Evolutionary conservation across 2,888 invertebrate genomes (phyloP).

Genomic region (Drosophila aldrichi): DNA sequence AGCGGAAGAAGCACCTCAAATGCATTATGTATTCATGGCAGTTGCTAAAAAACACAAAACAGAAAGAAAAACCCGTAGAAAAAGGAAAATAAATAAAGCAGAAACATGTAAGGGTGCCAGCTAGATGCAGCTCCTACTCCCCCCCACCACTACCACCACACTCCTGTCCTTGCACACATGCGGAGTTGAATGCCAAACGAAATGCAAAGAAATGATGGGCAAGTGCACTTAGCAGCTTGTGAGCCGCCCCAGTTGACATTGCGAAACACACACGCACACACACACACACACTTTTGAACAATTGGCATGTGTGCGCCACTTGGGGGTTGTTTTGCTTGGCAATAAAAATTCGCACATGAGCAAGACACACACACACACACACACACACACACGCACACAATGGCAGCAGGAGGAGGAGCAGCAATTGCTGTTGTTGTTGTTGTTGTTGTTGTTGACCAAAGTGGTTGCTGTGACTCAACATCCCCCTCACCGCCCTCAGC

Average conservation of each 20-base stretch:
- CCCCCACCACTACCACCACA: conserved; percentile 3
- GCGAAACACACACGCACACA: conserved; percentile 42
- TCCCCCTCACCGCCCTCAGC: conserved; percentile 25
- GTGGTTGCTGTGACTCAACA: conserved; percentile 47
- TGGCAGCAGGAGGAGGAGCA: conserved; percentile 37
- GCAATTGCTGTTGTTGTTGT: conserved; percentile 6
- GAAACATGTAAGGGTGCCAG: conserved; percentile 20
- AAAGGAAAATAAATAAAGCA: conserved; percentile 31
- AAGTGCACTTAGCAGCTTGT: conserved; percentile 79
- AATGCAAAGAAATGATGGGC: conserved; percentile 71
- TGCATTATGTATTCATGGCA: conserved; percentile 78
- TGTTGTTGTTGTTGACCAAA: conserved; percentile 50
- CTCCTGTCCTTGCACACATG: not conserved
- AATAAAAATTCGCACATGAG: conserved; percentile 78
- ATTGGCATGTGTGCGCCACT: conserved; percentile 54
- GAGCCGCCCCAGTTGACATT: conserved; percentile 77
- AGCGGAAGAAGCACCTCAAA: conserved; percentile 60
- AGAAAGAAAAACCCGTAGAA: not conserved
- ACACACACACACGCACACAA: conserved; percentile 14
- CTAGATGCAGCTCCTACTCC: conserved; percentile 7
- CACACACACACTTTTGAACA: conserved; percentile 3
- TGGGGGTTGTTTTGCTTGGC: conserved; percentile 73
- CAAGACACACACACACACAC: conserved; percentile 36
- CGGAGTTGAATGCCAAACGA: conserved; percentile 46
- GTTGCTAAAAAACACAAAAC: conserved; percentile 30